Evolutionary conservation across 2,888 invertebrate genomes (phyloP).

Genomic region (Carpatolechia fugitivella): DNA sequence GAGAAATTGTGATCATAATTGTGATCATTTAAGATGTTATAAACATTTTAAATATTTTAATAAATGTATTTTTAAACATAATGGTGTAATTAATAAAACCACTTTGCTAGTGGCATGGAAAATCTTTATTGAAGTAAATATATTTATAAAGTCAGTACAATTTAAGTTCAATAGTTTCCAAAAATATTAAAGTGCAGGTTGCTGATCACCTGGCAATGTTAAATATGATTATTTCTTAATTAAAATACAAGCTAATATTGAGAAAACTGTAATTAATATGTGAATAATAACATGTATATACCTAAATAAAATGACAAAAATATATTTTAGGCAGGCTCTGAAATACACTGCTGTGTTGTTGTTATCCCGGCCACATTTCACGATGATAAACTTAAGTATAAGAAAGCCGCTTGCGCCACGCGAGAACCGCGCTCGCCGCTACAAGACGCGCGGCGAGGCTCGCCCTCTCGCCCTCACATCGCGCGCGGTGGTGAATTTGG

Average conservation of each 20-base stretch:
- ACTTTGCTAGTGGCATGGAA: conserved; percentile 73
- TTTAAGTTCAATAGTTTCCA: conserved; percentile 81
- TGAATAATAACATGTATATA: conserved; percentile 80
- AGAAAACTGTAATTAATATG: conserved; percentile 80
- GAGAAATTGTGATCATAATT: neutral
- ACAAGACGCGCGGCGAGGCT: conserved; percentile 52
- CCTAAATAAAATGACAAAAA: conserved; percentile 81
- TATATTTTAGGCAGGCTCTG: conserved; percentile 79
- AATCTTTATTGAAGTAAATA: conserved; percentile 81
- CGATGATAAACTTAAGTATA: conserved; percentile 71
- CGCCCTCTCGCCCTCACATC: conserved; percentile 58
- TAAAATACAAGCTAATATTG: conserved; percentile 81
- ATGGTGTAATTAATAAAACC: conserved; percentile 2
- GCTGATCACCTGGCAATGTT: conserved; percentile 81
- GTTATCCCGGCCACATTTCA: conserved; percentile 77
- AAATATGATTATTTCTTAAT: conserved; percentile 81
- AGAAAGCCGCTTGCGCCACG: conserved; percentile 61
- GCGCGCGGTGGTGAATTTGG: conserved; percentile 60
- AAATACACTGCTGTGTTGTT: conserved; percentile 74
- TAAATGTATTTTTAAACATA: neutral
- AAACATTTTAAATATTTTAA: neutral
- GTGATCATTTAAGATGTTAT: neutral
- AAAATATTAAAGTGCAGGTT: conserved; percentile 81
- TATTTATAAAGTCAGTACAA: conserved; percentile 81
- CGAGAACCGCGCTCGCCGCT: conserved; percentile 59